Base-by-base conservation (phyloP, 92 coral and sea anemone genomes). In the Pocillopora meandrina region DNA sequence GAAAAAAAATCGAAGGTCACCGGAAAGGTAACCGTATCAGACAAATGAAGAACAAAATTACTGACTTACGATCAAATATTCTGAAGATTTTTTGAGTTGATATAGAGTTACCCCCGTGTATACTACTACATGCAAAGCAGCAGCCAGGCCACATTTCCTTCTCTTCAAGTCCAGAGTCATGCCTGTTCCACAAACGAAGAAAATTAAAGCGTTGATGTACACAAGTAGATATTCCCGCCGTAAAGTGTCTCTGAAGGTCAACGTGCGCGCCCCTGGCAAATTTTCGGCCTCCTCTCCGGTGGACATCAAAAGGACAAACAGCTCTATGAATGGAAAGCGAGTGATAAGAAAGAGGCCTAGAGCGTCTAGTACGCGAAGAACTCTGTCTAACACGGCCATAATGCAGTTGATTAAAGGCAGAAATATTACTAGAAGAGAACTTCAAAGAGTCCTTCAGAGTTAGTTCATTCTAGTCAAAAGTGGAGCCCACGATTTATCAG, bases 171-270 rank as follows among this genome's bases (percentile, higher is more conserved):
- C 95, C 84, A 97, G 73, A 11, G 97, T 92, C 99, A 97, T 97
- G 12, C 98, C 98, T 1, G 98, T 95, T 11, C 95, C 99, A 88
- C 98, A 95, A 66, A 93, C 47, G 77, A 97, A 97, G 82, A 89
- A 97, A 5, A 97, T 61, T 13, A 88, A 88, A 2, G 95, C 98
- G 71, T 97, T 93, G 52, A 90, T 14, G 74, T 95, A 97, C 57
- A 94, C 90, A 4, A 85, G 82, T 7, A 87, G 57, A 68, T 92
- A 90, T 74, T 94, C 95, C 61, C 78, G 84, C 12, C 76, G 86
- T 21, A 91, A 76, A 5, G 94, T 89, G 58, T 91, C 92, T 61
- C 49, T 74, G 74, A 94, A 75, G 68, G 81, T 92, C 31, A 70
- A n/a, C 18, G 82, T 72, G 35, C 52, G 77, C 20, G 57, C 81